Base-by-base conservation (phyloP, 2,888 invertebrate species). In the Flexamia atlantica region DNA sequence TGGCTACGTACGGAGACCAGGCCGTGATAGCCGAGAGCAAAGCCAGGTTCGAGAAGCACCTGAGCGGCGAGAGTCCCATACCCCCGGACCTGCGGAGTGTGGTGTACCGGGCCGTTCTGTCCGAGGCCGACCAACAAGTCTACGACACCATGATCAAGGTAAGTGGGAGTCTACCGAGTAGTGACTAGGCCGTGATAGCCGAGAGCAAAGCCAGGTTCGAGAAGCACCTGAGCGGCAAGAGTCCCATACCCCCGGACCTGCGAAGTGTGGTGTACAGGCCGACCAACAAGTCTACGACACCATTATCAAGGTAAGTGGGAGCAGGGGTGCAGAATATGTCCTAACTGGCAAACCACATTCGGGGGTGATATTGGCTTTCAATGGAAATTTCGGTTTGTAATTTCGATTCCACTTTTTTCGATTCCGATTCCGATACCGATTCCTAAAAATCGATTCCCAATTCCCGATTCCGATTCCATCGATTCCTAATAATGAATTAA, bases 41-140 rank as follows among this genome's bases (percentile, higher is more conserved):
- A 88, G 92, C 89, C 86, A 92, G 95, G 89, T 94, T 92, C 87
- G 87, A 86, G 14, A 92, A 91, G 85, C 97, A 97, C 90, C 89
- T 93, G 0, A 90, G 91, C 74, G 94, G 94, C 30, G 92, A 91
- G 86, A 89, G 90, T 70, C 89, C 91, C 25, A 91, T 97, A 86
- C 94, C 95, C 32, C 98, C 98, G n/a, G 98, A 98, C 92, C 91
- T 97, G 87, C 94, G 97, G 85, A 94, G 94, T 88, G 94, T 96
- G 85, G 97, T 97, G 88, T 98, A 98, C 91, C 94, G 95, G 89
- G 96, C 97, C 4, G 96, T 96, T 70, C 91, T 97, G 83, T 92
- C 93, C 76, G 94, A 94, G 23, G 96, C 94, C 2, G 93, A 95
- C 89, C 93, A 93, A 85, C 90, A 91, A 17, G 94, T 94, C 17